Conservation (phyloP, 2,888 invertebrate genomes). For the Pachydiplax longipennis region DNA sequence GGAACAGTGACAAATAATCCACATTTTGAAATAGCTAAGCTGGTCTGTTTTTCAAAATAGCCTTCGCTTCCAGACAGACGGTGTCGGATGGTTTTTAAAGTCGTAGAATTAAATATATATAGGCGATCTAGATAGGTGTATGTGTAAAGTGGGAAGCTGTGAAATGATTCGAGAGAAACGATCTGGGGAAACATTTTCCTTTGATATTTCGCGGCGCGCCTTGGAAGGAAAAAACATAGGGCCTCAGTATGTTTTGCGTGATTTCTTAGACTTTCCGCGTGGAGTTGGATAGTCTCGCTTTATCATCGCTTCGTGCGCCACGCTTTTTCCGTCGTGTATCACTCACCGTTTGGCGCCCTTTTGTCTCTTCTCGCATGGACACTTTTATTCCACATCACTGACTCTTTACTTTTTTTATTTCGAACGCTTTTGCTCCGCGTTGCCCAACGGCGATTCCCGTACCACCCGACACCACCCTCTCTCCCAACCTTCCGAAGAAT, state of each 20-base stretch:
- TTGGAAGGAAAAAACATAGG: background rate
- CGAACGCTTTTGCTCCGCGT: background rate
- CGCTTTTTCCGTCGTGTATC: background rate
- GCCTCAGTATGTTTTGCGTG: background rate
- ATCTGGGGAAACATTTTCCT: background rate
- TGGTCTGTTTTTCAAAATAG: no score
- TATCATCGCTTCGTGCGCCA: background rate
- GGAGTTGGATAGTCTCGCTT: no score
- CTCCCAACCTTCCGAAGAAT: constrained; percentile 7
- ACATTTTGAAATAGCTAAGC: no score
- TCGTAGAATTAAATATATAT: no score
- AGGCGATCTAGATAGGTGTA: no score
- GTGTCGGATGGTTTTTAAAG: no score
- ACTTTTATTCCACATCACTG: background rate
- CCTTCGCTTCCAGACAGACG: no score
- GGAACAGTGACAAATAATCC: no score
- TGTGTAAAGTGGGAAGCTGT: no score
- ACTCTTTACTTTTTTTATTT: background rate
- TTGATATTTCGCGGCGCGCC: background rate
- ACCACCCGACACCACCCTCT: background rate
- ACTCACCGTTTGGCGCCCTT: background rate
- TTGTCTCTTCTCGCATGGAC: background rate
- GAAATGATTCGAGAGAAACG: no score
- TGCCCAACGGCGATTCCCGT: constrained; percentile 26
- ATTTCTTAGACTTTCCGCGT: no score